These are phyloP conservation scores for Drosophila macrospina DNA, from an alignment of 2,888 invertebrate species.

Conservation along the genomic window DNA sequence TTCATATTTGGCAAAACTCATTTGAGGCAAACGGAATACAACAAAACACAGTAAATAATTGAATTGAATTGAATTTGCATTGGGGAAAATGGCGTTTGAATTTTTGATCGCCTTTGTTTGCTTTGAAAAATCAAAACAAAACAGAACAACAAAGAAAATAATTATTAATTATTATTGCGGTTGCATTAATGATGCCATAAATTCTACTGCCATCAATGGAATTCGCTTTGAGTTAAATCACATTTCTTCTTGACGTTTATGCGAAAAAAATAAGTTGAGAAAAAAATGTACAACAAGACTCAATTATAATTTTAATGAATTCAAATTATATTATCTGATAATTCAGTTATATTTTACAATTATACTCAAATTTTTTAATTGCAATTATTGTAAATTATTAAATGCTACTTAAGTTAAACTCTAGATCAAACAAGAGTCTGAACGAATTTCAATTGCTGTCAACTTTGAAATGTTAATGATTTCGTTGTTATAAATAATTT, in stretches of 20 bases:
- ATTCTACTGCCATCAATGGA: slow-evolving; percentile 32
- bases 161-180: slow-evolving; percentile 35
- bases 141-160: slow-evolving; percentile 1
- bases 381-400: too few species aligned
- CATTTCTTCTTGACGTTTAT: slow-evolving; percentile 6
- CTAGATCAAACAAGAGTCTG: background rate
- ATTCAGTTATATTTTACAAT: background rate
- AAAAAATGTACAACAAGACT: background rate
- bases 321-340: background rate
- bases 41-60: background rate
- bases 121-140: slow-evolving; percentile 14
- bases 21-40: slow-evolving; percentile 41
- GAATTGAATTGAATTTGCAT: slow-evolving; percentile 50
- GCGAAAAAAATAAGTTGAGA: background rate
- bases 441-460: background rate
- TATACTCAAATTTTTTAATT: background rate
- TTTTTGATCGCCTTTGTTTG: slow-evolving; percentile 22
- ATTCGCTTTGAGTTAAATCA: slow-evolving; percentile 12
- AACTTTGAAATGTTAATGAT: background rate
- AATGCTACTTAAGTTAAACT: background rate
- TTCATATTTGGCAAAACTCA: slow-evolving; percentile 57
- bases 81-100: slow-evolving; percentile 36
- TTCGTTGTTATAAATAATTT: background rate
- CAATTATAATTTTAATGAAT: background rate
- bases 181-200: slow-evolving; percentile 35